A percentile compares a stretch with the other conserved stretches of the same genome.
phyloP scores from a whole-genome alignment of 1,140 invertebrate genomes.

The Mamestra configurata region DNA sequence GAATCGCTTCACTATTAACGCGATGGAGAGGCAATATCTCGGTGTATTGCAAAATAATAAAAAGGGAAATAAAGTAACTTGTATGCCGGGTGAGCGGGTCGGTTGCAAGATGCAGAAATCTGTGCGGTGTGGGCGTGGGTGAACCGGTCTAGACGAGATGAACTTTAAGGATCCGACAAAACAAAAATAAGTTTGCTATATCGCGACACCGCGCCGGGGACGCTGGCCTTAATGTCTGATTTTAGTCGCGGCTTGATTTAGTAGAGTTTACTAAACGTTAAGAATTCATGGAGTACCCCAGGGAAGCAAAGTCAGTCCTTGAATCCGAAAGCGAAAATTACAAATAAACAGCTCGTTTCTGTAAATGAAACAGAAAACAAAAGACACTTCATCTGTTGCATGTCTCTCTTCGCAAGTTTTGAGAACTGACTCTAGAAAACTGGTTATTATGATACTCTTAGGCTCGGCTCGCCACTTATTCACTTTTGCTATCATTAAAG shows the following conservation, averaged over 20 bases:
- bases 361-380: slow-evolving; percentile 14
- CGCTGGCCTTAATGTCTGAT: slow-evolving; percentile 73
- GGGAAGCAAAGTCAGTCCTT: background rate
- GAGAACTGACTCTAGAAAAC: slow-evolving; percentile 5
- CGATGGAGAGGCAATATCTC: slow-evolving; percentile 77
- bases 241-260: slow-evolving; percentile 68
- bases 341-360: background rate
- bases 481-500: slow-evolving; percentile 22
- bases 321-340: slow-evolving; percentile 14
- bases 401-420: slow-evolving; percentile 4
- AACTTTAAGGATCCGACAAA: slow-evolving; percentile 85
- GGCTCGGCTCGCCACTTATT: background rate
- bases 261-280: slow-evolving; percentile 45
- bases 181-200: slow-evolving; percentile 77
- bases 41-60: slow-evolving; percentile 82
- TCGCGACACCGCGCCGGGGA: slow-evolving; percentile 76
- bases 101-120: slow-evolving; percentile 86
- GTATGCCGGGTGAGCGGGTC: slow-evolving; percentile 78
- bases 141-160: slow-evolving; percentile 85
- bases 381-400: background rate
- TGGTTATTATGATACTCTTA: slow-evolving; percentile 13
- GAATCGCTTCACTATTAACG: slow-evolving; percentile 79
- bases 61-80: slow-evolving; percentile 84
- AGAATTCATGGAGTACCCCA: slow-evolving; percentile 1
- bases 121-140: slow-evolving; percentile 81